Base-by-base conservation (phyloP, 2,888 invertebrate species). In the Dolichomitus sp. region DNA sequence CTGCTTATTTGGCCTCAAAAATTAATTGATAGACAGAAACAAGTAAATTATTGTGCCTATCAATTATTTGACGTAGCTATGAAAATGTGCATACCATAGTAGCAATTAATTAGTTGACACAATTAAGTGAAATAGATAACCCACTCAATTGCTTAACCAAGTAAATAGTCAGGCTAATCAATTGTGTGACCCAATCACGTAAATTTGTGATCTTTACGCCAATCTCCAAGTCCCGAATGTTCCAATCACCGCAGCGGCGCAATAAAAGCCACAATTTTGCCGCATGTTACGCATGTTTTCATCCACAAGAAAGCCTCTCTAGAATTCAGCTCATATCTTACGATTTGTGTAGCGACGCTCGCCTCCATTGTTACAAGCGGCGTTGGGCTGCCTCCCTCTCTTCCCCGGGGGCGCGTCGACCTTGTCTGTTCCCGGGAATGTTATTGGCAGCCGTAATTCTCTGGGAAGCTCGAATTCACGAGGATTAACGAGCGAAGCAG, bases 401-500 rank as follows among this genome's bases (percentile, higher is more conserved):
- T 92, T 93, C 23, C 88, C 90, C 59, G 89, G 88, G 37, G 89
- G 86, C 54, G 90, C 87, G 88, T 93, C 94, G 95, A 97, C 95
- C 95, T 97, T 97, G 88, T 97, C 97, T 76, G 97, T 97, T 2
- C 98, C 98, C 0, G 98, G 98, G 91, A 98, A 97, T 69, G 96
- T 95, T 81, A 96, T 96, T 30, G 97, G 96, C 87, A 97, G 94
- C 85, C 95, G 95, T 94, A 98, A 95, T 90, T 98, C 97, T 65
- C 96, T 94, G 0, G 99, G 98, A 88, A 99, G 94, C 89, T 97
- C 97, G 94, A 99, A 99, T 94, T 99, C 98, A 87, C 95, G 96
- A 0, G 99, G 99, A 94, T 99, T 99, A 94, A 98, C 95, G 81
- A 97, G 94, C 86, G 96, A 96, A 1, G 98, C 98, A 0, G 97